Conservation (phyloP, 2,113 vertebrate genomes). For the Arenaria interpres region DNA sequence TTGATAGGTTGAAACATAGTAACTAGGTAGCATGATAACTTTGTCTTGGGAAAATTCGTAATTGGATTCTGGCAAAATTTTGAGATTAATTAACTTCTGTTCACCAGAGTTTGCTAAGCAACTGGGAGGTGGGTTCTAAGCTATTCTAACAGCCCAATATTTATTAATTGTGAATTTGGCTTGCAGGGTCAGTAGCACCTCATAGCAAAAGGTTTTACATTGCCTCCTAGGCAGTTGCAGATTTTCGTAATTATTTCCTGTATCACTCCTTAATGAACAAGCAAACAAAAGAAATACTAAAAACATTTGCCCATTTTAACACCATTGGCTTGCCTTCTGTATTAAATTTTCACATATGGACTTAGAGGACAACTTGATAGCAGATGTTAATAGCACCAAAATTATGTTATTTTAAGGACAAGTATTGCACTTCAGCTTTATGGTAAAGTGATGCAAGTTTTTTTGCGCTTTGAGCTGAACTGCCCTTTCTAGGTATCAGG, state of each 20-base stretch:
- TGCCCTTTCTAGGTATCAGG: background rate
- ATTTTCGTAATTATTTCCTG: background rate
- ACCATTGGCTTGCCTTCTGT: background rate
- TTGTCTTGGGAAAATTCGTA: background rate
- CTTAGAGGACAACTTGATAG: background rate
- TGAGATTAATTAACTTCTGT: background rate
- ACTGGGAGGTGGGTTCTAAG: background rate
- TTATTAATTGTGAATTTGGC: background rate
- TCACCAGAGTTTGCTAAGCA: background rate
- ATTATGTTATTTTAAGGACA: background rate
- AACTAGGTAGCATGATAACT: background rate
- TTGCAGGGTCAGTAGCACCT: background rate
- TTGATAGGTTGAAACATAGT: background rate
- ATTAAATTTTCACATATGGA: background rate
- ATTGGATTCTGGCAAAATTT: fast-evolving
- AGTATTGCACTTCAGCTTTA: background rate
- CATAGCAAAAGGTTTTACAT: background rate
- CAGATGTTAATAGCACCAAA: background rate
- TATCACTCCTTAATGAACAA: background rate
- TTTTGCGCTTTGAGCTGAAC: background rate
- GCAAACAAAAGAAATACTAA: background rate
- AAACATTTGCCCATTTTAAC: background rate
- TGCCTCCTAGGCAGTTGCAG: background rate
- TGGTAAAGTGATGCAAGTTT: background rate
- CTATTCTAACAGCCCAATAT: background rate